phyloP scores from a whole-genome alignment of 2,113 vertebrate genomes.

The Castor canadensis region DNA sequence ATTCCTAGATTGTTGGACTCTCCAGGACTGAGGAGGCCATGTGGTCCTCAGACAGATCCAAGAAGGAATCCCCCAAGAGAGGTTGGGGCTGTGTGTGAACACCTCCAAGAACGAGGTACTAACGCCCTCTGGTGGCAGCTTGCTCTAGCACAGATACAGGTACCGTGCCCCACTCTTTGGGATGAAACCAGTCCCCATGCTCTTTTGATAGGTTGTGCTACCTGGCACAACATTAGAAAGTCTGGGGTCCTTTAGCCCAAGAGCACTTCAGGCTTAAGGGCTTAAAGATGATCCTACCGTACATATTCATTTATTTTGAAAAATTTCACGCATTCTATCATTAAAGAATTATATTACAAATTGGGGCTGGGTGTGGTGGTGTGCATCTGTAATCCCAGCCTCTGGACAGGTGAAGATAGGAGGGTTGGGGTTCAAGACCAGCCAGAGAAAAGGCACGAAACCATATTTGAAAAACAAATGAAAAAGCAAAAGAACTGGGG shows the following conservation, averaged over 20 bases:
- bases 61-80: not conserved
- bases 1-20: not conserved
- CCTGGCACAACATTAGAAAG: not conserved
- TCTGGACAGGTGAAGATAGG: too few relatives aligned
- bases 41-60: not conserved
- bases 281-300: not conserved
- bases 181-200: not conserved
- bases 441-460: too few relatives aligned
- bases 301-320: not conserved
- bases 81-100: not conserved
- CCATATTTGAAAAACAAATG: too few relatives aligned
- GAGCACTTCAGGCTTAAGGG: not conserved
- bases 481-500: too few relatives aligned
- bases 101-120: not conserved
- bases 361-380: too few relatives aligned
- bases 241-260: not conserved
- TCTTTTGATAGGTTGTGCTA: not conserved
- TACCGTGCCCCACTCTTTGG: not conserved
- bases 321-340: not conserved
- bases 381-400: too few relatives aligned
- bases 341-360: not conserved
- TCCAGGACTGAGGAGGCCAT: rapidly evolving
- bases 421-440: too few relatives aligned
- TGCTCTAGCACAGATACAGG: not conserved
- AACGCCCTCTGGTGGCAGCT: not conserved